phyloP scores from a whole-genome alignment of 37 sponge, comb jelly and placozoan species.

The Geodia barretti region DNA sequence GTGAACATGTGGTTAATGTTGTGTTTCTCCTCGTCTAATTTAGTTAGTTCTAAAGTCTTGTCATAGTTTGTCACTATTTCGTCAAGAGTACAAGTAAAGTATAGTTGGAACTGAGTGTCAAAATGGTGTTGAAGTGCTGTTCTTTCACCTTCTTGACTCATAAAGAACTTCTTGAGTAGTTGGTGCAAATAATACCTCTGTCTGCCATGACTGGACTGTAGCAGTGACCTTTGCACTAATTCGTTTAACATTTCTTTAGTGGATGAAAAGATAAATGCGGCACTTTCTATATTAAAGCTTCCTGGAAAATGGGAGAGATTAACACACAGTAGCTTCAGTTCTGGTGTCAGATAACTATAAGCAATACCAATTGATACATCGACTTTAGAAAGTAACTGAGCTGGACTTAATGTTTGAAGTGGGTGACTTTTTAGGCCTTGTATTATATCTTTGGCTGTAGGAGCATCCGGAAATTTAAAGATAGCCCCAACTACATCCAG shows the following conservation, averaged over 20 bases:
- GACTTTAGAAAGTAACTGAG: slow-evolving; percentile 1
- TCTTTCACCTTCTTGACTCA: too few species aligned
- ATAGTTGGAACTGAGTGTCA: not conserved
- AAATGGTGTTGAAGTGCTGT: not conserved
- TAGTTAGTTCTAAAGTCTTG: slow-evolving; percentile 20
- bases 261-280: not conserved
- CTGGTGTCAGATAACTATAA: slow-evolving; percentile 3
- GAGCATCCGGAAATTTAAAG: not conserved
- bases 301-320: slow-evolving; percentile 35
- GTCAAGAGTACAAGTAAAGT: not conserved
- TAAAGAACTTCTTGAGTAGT: slow-evolving; percentile 16
- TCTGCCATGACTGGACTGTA: not conserved
- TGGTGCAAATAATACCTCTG: slow-evolving; percentile 32
- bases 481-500: slow-evolving; percentile 36
- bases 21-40: too few species aligned
- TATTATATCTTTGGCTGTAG: not conserved
- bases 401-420: slow-evolving; percentile 19
- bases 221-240: slow-evolving; percentile 28
- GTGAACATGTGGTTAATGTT: slow-evolving; percentile 20
- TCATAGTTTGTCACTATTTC: not conserved
- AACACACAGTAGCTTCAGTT: not conserved
- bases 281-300: slow-evolving; percentile 2
- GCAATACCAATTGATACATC: slow-evolving; percentile 16
- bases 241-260: not conserved
- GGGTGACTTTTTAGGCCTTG: slow-evolving; percentile 5